Base-by-base conservation (phyloP, 2,113 vertebrate species). In the Bostrychus sinensis region DNA sequence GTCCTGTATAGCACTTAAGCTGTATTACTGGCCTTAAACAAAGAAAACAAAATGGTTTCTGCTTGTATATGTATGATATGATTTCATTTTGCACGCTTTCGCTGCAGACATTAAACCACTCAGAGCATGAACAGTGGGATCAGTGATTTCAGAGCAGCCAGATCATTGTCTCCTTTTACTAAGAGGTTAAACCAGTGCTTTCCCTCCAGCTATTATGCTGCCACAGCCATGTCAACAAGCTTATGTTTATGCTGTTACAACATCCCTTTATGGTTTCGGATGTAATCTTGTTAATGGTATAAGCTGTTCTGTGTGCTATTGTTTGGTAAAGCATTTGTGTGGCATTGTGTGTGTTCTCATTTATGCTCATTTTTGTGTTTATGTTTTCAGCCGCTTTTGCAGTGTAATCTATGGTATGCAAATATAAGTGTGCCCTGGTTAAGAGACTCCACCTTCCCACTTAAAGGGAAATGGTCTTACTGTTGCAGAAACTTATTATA, bases 261-360 rank as follows among this genome's bases (percentile, higher is more conserved):
- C 78, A 81, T 77, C 77, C 64, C 64, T 83, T 78, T 75, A 86
- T 83, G 77, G 71, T 83, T 87, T 30, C 57, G 75, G 68, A 80
- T 89, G 81, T 89, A 90, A 91, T 91, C 86, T 80, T 70, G 86
- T 88, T 90, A 85, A 85, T 84, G 78, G 86, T 70, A 61, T 75
- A 79, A 73, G 75, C 72, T 76, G 73, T 56, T 82, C 74, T 82
- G 80, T 69, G 78, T 50, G 37, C 38, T 70, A 72, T 73, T 88
- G 86, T 85, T 77, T 77, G 57, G 64, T 68, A 64, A 72, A 43
- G 57, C 66, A 37, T 71, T 54, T 65, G 39, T 66, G 75, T n/a
- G 53, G 14, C 43, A n/a, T 34, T 34, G 5, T 19, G n/a, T 43
- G n/a, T 26, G 30, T 37, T 11, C 16, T 30, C 7, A 25, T 46